phyloP scores from a whole-genome alignment of 2,113 vertebrate species.

The Hippocampus guttulatus region DNA sequence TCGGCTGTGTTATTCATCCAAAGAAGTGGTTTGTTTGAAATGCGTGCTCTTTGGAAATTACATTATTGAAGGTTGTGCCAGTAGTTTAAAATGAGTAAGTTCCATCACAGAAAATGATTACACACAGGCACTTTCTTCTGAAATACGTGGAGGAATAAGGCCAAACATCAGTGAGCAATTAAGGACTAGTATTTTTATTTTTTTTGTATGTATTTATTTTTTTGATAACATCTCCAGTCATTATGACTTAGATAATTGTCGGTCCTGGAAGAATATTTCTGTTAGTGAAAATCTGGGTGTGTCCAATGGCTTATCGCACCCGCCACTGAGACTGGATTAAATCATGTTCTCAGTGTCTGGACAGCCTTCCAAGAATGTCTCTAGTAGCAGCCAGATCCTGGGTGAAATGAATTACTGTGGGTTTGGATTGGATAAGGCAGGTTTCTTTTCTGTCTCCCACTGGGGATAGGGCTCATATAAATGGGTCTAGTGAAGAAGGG shows the following conservation, averaged over 20 bases:
- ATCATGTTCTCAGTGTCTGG: slow-evolving; percentile 57
- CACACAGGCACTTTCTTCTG: slow-evolving; percentile 38
- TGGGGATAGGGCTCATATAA: slow-evolving; percentile 41
- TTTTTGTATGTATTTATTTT: neutral
- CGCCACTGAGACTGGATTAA: slow-evolving; percentile 59
- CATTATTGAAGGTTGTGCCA: slow-evolving; percentile 22
- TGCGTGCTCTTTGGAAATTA: slow-evolving; percentile 18
- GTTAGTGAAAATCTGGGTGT: slow-evolving; percentile 66
- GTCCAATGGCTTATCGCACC: slow-evolving; percentile 52
- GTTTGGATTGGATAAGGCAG: slow-evolving; percentile 41
- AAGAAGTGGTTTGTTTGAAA: slow-evolving; percentile 1
- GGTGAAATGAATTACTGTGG: slow-evolving; percentile 53
- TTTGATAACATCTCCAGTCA: slow-evolving; percentile 65
- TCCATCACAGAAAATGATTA: slow-evolving; percentile 35
- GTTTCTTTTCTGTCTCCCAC: slow-evolving; percentile 18
- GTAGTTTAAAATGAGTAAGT: slow-evolving; percentile 16
- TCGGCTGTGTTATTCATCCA: neutral
- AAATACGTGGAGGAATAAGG: slow-evolving; percentile 33
- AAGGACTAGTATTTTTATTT: slow-evolving; percentile 53
- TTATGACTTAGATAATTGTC: slow-evolving; percentile 65
- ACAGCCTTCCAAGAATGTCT: slow-evolving; percentile 53
- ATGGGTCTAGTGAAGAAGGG: slow-evolving; percentile 15
- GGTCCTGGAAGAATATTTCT: slow-evolving; percentile 64
- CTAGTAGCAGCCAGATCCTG: slow-evolving; percentile 55
- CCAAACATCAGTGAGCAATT: slow-evolving; percentile 73